Conservation (phyloP, 30 jellyfish, hydroid and myxozoan genomes). For the Haliclystus octoradiatus region DNA sequence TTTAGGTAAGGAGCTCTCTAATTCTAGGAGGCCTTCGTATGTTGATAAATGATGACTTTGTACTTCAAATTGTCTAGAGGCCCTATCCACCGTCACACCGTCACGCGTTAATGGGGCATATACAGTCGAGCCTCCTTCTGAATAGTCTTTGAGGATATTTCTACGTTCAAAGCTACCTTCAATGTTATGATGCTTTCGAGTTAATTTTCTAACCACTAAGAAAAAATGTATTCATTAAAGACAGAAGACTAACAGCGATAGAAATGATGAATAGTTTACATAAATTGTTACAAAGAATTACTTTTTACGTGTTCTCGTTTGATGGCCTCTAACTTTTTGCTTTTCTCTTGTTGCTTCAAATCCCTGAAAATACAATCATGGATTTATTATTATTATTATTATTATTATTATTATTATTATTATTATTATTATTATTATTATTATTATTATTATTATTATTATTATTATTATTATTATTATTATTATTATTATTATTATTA, state of each 20-base stretch:
- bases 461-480: too few relatives aligned
- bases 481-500: too few relatives aligned
- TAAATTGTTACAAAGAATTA: constrained; percentile 10
- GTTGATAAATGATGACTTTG: constrained; percentile 76
- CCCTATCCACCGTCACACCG: constrained; percentile 91
- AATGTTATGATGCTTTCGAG: constrained; percentile 49
- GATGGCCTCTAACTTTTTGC: constrained; percentile 57
- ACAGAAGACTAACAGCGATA: neutral
- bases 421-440: too few relatives aligned
- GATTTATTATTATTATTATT: too few relatives aligned
- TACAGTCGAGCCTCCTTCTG: constrained; percentile 77
- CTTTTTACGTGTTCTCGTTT: constrained; percentile 75
- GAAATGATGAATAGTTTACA: neutral
- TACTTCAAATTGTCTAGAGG: constrained; percentile 78
- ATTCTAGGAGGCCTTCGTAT: constrained; percentile 82
- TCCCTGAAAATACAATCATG: constrained; percentile 20
- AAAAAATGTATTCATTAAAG: neutral
- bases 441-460: too few relatives aligned
- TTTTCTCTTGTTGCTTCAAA: constrained; percentile 55
- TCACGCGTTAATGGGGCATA: constrained; percentile 95
- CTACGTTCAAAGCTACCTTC: constrained; percentile 85
- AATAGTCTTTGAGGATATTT: constrained; percentile 65
- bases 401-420: too few relatives aligned
- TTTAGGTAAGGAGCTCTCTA: constrained; percentile 86
- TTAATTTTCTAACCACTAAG: constrained; percentile 76